These are phyloP conservation scores for Drosophila sordidula DNA, from an alignment of 2,888 invertebrate species.

Conservation along the genomic window DNA sequence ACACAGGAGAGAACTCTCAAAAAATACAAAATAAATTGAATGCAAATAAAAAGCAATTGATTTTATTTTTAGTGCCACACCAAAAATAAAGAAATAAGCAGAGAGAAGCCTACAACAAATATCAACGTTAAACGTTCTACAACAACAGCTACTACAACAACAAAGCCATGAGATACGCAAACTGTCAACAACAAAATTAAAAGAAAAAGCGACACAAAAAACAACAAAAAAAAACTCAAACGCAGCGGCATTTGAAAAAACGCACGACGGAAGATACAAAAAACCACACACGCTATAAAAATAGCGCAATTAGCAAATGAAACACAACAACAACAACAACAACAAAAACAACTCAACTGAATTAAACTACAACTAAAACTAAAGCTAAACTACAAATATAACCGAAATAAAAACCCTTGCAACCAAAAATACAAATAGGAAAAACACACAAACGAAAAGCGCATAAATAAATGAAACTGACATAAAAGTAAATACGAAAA, in stretches of 20 bases:
- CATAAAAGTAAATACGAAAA: constrained; percentile 11
- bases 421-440: constrained; percentile 35
- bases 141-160: constrained; percentile 44
- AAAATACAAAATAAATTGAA: not conserved
- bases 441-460: constrained; percentile 3
- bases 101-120: constrained; percentile 27
- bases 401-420: constrained; percentile 32
- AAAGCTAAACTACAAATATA: constrained; percentile 36
- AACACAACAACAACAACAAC: constrained; percentile 40
- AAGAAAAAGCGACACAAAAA: constrained; percentile 17
- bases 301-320: constrained; percentile 76
- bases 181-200: constrained; percentile 61
- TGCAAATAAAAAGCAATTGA: constrained; percentile 70
- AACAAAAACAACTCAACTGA: constrained; percentile 36
- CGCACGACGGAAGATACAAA: constrained; percentile 26
- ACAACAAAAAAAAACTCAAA: constrained; percentile 31
- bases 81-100: constrained; percentile 34
- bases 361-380: constrained; percentile 32
- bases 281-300: constrained; percentile 52
- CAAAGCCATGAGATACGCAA: constrained; percentile 34
- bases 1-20: constrained; percentile 28
- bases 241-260: constrained; percentile 63
- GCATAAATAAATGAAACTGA: constrained; percentile 7
- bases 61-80: constrained; percentile 76
- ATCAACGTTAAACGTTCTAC: constrained; percentile 71